Conservation (phyloP, 2,888 invertebrate species). For the Clitarchus hookeri region DNA sequence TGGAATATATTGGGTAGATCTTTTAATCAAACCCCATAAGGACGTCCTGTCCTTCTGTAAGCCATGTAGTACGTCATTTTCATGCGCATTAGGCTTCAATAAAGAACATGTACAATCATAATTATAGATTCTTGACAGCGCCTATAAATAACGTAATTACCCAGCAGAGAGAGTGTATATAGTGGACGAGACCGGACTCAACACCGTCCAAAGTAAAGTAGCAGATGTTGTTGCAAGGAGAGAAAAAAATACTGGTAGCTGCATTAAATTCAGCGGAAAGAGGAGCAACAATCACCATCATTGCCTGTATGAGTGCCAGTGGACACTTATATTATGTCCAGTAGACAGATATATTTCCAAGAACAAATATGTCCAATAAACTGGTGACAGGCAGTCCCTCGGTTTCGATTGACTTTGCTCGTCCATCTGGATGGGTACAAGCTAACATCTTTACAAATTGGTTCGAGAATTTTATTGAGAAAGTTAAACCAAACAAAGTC, state of each 20-base stretch:
- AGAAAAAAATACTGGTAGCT: conserved; percentile 28
- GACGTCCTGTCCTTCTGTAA: too few species aligned
- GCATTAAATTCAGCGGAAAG: conserved; percentile 28
- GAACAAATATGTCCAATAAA: conserved; percentile 20
- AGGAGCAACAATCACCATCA: not conserved
- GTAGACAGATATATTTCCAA: conserved; percentile 26
- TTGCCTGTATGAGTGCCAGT: conserved; percentile 29
- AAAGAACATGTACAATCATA: conserved; percentile 24
- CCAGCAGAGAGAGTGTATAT: conserved; percentile 25
- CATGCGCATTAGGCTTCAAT: conserved; percentile 28
- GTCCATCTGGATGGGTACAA: conserved; percentile 29
- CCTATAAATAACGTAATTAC: conserved; percentile 12
- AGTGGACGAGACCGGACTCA: conserved; percentile 30
- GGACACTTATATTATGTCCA: too few species aligned
- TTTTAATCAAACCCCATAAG: too few species aligned
- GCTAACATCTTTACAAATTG: conserved; percentile 26
- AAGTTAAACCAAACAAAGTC: conserved; percentile 23
- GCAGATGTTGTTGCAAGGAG: conserved; percentile 25
- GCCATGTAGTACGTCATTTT: conserved; percentile 17
- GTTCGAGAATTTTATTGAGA: conserved; percentile 20
- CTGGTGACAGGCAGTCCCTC: conserved; percentile 19
- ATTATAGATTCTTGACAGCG: conserved; percentile 15
- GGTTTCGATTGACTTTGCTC: conserved; percentile 22
- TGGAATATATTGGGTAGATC: too few species aligned
- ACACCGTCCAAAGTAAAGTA: conserved; percentile 32